Conservation (phyloP, 2,888 invertebrate species). For the Lysandra coridon region DNA sequence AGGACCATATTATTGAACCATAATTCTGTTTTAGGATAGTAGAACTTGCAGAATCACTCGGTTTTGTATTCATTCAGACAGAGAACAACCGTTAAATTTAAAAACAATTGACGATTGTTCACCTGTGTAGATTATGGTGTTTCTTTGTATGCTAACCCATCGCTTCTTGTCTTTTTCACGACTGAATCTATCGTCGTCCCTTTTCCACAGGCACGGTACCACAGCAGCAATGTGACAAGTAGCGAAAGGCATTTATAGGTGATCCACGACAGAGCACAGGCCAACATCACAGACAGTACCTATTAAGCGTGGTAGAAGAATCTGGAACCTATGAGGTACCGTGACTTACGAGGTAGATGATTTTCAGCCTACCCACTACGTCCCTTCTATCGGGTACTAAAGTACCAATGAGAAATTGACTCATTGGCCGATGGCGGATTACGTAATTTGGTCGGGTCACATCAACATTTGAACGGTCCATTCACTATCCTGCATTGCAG, state of each 20-base stretch:
- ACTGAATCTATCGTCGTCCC: too few species aligned
- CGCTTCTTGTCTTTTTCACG: too few species aligned
- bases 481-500: too few species aligned
- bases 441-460: neutral
- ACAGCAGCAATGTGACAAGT: too few species aligned
- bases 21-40: neutral
- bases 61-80: neutral
- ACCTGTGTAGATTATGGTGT: neutral
- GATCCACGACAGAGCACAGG: neutral
- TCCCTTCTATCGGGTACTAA: neutral
- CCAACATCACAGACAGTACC: neutral
- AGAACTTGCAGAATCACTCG: neutral
- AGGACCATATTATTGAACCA: constrained; percentile 39
- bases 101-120: neutral
- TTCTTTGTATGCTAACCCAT: too few species aligned
- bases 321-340: neutral
- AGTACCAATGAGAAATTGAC: too few species aligned
- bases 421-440: neutral
- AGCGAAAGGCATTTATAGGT: neutral
- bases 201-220: too few species aligned
- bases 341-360: neutral
- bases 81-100: neutral
- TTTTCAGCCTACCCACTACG: neutral
- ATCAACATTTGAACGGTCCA: neutral
- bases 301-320: neutral